phyloP scores from a whole-genome alignment of 2,797 vertebrate species.

The Poecilia gillii region DNA sequence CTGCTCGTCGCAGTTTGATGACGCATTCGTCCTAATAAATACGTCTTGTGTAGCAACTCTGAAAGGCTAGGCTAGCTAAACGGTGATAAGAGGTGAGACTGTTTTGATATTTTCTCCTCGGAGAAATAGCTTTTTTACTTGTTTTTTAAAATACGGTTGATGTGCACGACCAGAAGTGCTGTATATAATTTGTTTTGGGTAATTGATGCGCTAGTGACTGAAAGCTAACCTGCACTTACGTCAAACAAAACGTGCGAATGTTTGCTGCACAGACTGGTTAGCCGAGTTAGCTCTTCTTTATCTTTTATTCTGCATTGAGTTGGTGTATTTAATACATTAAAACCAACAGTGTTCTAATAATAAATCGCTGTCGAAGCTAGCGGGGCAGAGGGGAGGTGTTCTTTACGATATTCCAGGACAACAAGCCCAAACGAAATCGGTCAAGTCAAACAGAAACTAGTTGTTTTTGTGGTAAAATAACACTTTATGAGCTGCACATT shows the following conservation, averaged over 20 bases:
- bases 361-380: neutral
- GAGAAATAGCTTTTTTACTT: neutral
- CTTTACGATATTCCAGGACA: neutral
- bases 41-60: constrained; percentile 2
- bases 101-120: neutral
- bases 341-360: too few species aligned
- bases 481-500: neutral
- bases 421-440: neutral
- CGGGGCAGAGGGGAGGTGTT: neutral
- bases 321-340: neutral
- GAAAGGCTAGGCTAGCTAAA: constrained; percentile 52
- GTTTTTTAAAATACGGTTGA: fast-evolving
- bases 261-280: constrained; percentile 31
- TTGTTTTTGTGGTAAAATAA: neutral
- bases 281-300: constrained; percentile 41
- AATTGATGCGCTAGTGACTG: neutral
- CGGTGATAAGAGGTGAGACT: constrained; percentile 42
- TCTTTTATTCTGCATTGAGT: neutral
- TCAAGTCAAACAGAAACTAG: neutral
- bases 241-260: constrained; percentile 19
- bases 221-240: neutral
- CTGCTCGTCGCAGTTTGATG: constrained; percentile 54
- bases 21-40: neutral
- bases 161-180: fast-evolving
- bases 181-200: neutral